These are phyloP conservation scores for Heliothis subflexa DNA, from an alignment of 1,140 invertebrate species.

Conservation along the genomic window DNA sequence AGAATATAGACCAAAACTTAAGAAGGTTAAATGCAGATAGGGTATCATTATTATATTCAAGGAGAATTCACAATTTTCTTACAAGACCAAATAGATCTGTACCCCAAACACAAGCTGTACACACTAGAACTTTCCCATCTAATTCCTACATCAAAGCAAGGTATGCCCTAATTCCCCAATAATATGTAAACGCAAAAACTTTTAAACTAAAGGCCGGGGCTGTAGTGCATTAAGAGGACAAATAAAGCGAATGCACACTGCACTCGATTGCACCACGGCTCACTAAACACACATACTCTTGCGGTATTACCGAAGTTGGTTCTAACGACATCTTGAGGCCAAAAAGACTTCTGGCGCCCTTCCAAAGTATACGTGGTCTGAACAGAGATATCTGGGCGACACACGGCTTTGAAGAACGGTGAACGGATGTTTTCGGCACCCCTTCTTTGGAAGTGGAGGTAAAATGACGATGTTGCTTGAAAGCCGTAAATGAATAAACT, in stretches of 20 bases:
- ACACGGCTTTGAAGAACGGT: slow-evolving; percentile 53
- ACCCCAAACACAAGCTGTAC: not conserved
- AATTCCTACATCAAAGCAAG: slow-evolving; percentile 2
- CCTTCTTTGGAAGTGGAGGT: not conserved
- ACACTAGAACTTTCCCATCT: not conserved
- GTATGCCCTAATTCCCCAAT: slow-evolving; percentile 12
- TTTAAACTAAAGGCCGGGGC: slow-evolving; percentile 10
- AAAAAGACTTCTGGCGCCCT: slow-evolving; percentile 79
- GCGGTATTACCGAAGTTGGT: slow-evolving; percentile 71
- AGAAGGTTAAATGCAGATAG: too few relatives aligned
- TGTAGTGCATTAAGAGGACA: slow-evolving; percentile 1
- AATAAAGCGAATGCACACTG: slow-evolving; percentile 32
- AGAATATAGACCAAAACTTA: too few relatives aligned
- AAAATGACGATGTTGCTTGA: not conserved
- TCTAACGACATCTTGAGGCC: slow-evolving; percentile 81
- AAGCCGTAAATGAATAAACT: too few relatives aligned
- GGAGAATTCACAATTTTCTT: too few relatives aligned
- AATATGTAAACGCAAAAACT: slow-evolving; percentile 27
- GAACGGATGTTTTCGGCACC: not conserved
- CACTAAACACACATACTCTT: slow-evolving; percentile 64
- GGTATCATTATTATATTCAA: too few relatives aligned
- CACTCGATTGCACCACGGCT: slow-evolving; percentile 63
- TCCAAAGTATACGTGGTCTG: slow-evolving; percentile 75
- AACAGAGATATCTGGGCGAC: slow-evolving; percentile 60
- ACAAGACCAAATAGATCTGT: not conserved